phyloP scores from a whole-genome alignment of 1,140 invertebrate species.

The Drosophila paulistorum region DNA sequence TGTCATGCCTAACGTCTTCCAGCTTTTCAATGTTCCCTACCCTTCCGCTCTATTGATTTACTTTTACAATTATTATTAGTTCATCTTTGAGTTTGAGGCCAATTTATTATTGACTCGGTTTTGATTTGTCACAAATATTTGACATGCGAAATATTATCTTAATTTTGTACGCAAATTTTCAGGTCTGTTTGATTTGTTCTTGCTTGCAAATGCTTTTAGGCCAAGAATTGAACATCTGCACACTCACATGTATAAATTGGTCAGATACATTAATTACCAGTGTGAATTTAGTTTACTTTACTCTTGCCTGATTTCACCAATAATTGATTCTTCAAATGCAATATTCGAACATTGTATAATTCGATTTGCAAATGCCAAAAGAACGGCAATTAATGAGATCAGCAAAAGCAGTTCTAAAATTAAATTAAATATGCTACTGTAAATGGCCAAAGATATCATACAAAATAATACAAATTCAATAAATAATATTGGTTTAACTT shows the following conservation, averaged over 20 bases:
- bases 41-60: constrained; percentile 22
- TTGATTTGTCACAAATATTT: constrained; percentile 40
- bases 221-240: not conserved
- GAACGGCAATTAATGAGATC: not conserved
- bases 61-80: constrained; percentile 63
- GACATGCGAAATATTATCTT: constrained; percentile 47
- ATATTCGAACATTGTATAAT: not conserved
- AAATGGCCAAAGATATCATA: not conserved
- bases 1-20: constrained; percentile 12
- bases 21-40: constrained; percentile 14
- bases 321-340: constrained; percentile 4
- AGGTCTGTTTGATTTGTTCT: constrained; percentile 32
- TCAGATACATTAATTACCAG: constrained; percentile 11
- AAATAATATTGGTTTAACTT: not conserved
- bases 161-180: constrained; percentile 32
- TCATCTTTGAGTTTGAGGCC: constrained; percentile 46
- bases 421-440: not conserved
- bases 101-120: constrained; percentile 43
- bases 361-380: constrained; percentile 5
- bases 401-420: not conserved
- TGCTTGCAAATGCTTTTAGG: not conserved
- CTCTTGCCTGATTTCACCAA: not conserved
- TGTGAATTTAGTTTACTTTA: not conserved
- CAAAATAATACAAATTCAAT: not conserved
- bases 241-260: not conserved